These are phyloP conservation scores for Onthophagus sagittarius DNA, from an alignment of 2,888 invertebrate species.

Conservation along the genomic window DNA sequence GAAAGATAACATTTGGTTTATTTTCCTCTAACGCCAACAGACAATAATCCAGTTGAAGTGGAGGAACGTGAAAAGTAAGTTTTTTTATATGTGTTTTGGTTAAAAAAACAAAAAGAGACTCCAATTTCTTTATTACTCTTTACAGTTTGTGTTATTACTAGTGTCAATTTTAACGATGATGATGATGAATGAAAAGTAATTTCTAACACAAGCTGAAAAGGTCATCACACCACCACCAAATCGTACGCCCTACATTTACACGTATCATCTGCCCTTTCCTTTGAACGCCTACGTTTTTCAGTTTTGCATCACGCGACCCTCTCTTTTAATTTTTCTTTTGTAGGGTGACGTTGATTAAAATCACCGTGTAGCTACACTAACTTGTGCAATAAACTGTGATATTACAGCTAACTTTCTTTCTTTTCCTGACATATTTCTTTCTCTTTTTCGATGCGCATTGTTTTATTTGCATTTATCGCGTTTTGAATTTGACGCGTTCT, in stretches of 20 bases:
- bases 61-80: constrained; percentile 87
- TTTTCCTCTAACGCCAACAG: constrained; percentile 49
- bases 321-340: constrained; percentile 2
- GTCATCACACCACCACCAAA: constrained; percentile 4
- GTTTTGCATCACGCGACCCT: constrained; percentile 5
- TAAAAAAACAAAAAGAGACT: neutral
- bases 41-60: constrained; percentile 76
- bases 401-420: constrained; percentile 30
- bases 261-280: constrained; percentile 1
- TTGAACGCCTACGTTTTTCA: neutral
- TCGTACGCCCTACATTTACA: neutral
- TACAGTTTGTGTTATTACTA: constrained; percentile 4
- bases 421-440: constrained; percentile 24
- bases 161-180: constrained; percentile 2
- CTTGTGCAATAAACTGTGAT: constrained; percentile 45
- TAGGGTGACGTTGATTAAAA: constrained; percentile 17
- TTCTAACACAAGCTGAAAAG: constrained; percentile 7
- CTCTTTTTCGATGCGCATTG: constrained; percentile 5
- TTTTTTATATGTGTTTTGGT: constrained; percentile 3
- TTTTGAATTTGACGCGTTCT: constrained; percentile 11
- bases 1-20: constrained; percentile 19
- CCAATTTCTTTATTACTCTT: neutral
- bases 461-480: constrained; percentile 2
- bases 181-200: neutral
- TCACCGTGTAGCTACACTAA: constrained; percentile 24